Evolutionary conservation across 2,113 vertebrate species (phyloP).

Genomic region (Tachuris rubrigastra): DNA sequence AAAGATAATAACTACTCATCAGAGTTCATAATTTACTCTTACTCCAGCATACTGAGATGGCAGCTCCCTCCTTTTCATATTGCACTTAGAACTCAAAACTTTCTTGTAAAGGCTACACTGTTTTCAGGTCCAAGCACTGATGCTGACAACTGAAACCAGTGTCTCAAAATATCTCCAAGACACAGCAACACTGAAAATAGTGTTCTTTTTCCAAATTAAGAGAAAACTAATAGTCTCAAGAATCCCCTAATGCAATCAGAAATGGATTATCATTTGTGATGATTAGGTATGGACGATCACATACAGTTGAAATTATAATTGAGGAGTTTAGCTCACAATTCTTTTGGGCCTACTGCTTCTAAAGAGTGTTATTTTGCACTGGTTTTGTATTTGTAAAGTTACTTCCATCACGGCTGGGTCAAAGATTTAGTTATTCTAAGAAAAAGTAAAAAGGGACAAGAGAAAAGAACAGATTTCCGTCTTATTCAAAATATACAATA

Average conservation of each 20-base stretch:
- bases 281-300: neutral
- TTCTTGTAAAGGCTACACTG: neutral
- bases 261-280: neutral
- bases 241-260: neutral
- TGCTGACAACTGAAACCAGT: neutral
- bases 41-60: slow-evolving; percentile 4
- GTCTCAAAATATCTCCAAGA: slow-evolving; percentile 15
- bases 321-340: neutral
- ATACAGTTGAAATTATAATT: neutral
- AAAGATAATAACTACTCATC: neutral
- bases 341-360: neutral
- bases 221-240: neutral
- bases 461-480: neutral
- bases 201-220: neutral
- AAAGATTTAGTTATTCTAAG: neutral
- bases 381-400: neutral
- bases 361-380: neutral
- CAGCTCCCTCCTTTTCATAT: slow-evolving; percentile 35
- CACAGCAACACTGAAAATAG: neutral
- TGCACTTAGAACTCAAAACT: slow-evolving; percentile 46
- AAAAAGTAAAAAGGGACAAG: neutral
- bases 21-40: slow-evolving; percentile 5
- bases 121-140: neutral
- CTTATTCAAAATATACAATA: neutral
- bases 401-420: neutral